phyloP scores from a whole-genome alignment of 1,140 invertebrate genomes.

The Musca vetustissima region DNA sequence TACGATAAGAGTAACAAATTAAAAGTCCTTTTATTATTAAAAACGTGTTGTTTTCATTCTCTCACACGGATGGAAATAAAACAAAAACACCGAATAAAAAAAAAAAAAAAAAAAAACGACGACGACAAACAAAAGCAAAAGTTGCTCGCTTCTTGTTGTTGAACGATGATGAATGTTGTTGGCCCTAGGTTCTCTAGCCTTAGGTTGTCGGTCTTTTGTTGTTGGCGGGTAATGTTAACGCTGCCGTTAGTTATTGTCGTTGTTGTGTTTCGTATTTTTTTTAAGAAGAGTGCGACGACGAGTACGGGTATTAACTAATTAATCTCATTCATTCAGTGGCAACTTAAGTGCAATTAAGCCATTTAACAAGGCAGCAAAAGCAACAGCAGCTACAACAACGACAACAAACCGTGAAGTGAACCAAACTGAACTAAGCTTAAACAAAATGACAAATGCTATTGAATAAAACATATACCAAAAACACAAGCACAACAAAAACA shows the following conservation, averaged over 20 bases:
- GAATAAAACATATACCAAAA: slow-evolving; percentile 6
- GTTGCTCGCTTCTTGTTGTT: background rate
- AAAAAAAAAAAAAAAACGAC: too few species aligned
- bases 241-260: background rate
- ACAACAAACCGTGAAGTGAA: background rate
- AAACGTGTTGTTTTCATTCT: slow-evolving; percentile 20
- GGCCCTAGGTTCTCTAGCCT: background rate
- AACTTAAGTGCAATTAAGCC: slow-evolving; percentile 18
- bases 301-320: slow-evolving; percentile 4
- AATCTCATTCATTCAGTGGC: slow-evolving; percentile 16
- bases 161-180: too few species aligned
- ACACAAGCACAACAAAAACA: too few species aligned
- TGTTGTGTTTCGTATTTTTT: background rate
- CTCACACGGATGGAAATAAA: background rate
- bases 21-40: slow-evolving; percentile 22
- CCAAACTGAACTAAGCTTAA: background rate
- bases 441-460: slow-evolving; percentile 1
- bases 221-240: slow-evolving; percentile 1
- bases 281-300: background rate
- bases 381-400: too few species aligned
- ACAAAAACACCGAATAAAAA: too few species aligned
- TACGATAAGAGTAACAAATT: slow-evolving; percentile 15
- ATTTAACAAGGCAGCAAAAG: slow-evolving; percentile 6
- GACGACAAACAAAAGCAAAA: too few species aligned
- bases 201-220: slow-evolving; percentile 4